These are phyloP conservation scores for Diorhabda elongata DNA, from an alignment of 1,140 invertebrate genomes.

Conservation along the genomic window DNA sequence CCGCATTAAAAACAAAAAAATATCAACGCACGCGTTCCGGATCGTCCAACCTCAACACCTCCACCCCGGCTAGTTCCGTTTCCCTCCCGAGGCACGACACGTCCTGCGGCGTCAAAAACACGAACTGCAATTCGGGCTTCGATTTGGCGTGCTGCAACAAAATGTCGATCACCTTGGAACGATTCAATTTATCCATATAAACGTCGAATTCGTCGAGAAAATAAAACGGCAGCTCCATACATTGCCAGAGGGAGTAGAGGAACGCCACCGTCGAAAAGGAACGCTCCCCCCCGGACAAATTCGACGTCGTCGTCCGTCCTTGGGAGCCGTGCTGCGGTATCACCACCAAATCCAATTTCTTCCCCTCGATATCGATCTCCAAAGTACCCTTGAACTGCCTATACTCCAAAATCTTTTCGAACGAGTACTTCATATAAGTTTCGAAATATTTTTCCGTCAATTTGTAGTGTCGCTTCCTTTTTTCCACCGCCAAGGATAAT, in stretches of 20 bases:
- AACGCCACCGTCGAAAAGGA: conserved; percentile 94
- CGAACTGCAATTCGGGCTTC: conserved; percentile 62
- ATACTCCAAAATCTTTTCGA: conserved; percentile 36
- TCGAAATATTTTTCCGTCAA: conserved; percentile 39
- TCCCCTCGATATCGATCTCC: conserved; percentile 57
- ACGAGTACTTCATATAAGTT: conserved; percentile 36
- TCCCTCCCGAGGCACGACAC: conserved; percentile 54
- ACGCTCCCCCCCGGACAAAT: conserved; percentile 90
- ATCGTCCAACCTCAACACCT: conserved; percentile 52
- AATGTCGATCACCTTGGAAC: conserved; percentile 64
- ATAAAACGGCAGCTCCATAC: conserved; percentile 86
- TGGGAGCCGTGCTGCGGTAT: conserved; percentile 50
- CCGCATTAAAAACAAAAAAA: no score
- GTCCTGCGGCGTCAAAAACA: conserved; percentile 74
- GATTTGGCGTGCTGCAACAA: conserved; percentile 60
- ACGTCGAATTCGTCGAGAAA: conserved; percentile 98
- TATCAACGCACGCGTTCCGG: conserved; percentile 20
- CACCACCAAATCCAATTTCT: conserved; percentile 57
- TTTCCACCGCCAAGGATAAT: conserved; percentile 25
- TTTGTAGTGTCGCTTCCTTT: conserved; percentile 33
- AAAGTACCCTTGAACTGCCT: conserved; percentile 52
- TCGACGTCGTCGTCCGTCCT: conserved; percentile 52
- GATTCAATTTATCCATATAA: conserved; percentile 85
- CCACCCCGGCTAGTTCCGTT: conserved; percentile 38
- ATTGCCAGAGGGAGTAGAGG: conserved; percentile 89